Evolutionary conservation across 2,888 invertebrate genomes (phyloP), one percentile per base, ranked within the genome.

Genomic region (Orchesellides sinensis): DNA sequence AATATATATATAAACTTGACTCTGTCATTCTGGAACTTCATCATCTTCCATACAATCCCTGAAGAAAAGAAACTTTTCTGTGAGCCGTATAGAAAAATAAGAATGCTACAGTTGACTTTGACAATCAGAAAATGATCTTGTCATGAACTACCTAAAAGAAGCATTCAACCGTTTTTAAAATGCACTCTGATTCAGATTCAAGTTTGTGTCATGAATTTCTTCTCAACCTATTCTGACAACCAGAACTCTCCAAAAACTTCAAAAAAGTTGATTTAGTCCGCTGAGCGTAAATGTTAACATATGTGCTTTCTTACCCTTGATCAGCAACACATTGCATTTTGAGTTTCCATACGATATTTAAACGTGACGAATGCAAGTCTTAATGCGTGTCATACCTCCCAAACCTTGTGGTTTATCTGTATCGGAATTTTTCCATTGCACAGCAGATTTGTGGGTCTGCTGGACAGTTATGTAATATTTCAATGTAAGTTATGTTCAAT

Each of bases 11-110:
- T 29, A 63, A 52, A n/a, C 17, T 40, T 65, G 54, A 75, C 75
- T 56, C 74, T 25, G 32, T 52, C 70, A 23, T 17, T 10, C 40
- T 63, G 69, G 63, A 70, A 70, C 63, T 70, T 69, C 40, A 70
- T 69, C 70, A 78, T 61, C 47, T 21, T 40, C 49, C 54, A 78
- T 63, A 63, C 45, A 70, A 70, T 63, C 63, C 70, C 21, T 68
- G 54, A 65, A 66, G 23, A 59, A 56, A 56, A 21, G 68, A 68
- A 59, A 49, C 19, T 47, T 45, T 61, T 47, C 54, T n/a, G 21
- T n/a, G n/a, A 56, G 23, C 4, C 17, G n/a, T 14, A n/a, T 45
- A 23, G 49, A 35, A 59, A 45, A 63, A 40, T 73, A 47, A 4
- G 25, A 8, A 23, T 12, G 59, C 23, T 78, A 63, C 78, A 69